Percentiles rank a stretch among this genome's conserved stretches.
These are phyloP conservation scores for Eilema sororculum DNA, from an alignment of 2,888 invertebrate genomes.

Conservation along the genomic window DNA sequence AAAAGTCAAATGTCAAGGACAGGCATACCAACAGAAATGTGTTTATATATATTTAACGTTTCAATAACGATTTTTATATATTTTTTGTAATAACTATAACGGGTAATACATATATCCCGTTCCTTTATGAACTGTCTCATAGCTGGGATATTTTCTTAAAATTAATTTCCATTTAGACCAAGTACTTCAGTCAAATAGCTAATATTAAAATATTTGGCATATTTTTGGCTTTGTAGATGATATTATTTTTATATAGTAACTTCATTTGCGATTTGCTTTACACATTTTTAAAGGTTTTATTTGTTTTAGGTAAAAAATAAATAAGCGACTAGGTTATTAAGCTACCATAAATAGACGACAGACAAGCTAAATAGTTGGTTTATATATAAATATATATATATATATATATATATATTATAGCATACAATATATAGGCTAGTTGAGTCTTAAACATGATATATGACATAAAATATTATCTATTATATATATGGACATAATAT, in stretches of 20 bases:
- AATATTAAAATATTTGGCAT: conserved; percentile 74
- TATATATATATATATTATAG: not conserved
- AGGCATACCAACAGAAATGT: no score
- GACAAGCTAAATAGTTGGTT: not conserved
- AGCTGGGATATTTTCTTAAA: not conserved
- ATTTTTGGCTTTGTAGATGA: conserved; percentile 69
- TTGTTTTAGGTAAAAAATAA: conserved; percentile 8
- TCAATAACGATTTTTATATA: no score
- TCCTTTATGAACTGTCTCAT: not conserved
- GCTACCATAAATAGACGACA: not conserved
- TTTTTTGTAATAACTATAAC: not conserved
- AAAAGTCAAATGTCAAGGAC: no score
- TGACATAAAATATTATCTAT: not conserved
- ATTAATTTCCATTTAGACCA: conserved; percentile 25
- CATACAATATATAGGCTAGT: not conserved
- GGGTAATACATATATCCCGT: not conserved
- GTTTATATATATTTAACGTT: no score
- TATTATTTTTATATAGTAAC: conserved; percentile 24
- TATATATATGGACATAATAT: not conserved
- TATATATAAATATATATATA: not conserved
- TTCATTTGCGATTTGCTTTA: conserved; percentile 31
- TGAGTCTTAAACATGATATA: not conserved
- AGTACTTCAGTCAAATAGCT: conserved; percentile 37
- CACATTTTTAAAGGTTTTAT: conserved; percentile 9
- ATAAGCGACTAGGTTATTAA: not conserved